Percentiles rank a stretch among this genome's conserved stretches.
phyloP scores from a whole-genome alignment of 2,888 invertebrate species.

The Allacma fusca region DNA sequence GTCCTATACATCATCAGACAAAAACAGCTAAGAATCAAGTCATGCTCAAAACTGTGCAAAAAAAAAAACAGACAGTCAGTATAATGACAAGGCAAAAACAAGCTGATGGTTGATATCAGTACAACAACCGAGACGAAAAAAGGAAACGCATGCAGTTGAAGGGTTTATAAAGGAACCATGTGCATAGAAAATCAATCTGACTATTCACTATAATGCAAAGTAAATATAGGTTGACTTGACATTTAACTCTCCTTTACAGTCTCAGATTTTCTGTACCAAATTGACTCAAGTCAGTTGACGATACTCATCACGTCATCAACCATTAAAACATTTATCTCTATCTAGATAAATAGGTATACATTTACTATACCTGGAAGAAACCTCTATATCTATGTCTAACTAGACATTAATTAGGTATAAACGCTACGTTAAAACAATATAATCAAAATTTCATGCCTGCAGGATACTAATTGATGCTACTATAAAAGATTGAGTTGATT shows the following conservation, averaged over 20 bases:
- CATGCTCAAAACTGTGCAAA: background rate
- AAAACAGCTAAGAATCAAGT: background rate
- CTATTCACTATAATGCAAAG: background rate
- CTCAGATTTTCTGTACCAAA: background rate
- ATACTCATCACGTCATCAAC: background rate
- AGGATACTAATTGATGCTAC: background rate
- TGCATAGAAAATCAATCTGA: constrained; percentile 21
- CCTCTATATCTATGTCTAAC: too few species aligned
- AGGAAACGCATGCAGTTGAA: constrained; percentile 30
- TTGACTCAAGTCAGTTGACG: background rate
- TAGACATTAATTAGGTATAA: background rate
- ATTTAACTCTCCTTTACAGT: constrained; percentile 2
- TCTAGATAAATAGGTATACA: too few species aligned
- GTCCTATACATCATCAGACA: constrained; percentile 2
- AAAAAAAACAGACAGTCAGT: background rate
- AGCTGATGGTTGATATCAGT: background rate
- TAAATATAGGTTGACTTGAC: constrained; percentile 5
- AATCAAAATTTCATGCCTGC: constrained; percentile 16
- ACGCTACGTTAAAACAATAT: background rate
- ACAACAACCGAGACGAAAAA: constrained; percentile 17
- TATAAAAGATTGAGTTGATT: background rate
- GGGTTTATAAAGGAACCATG: background rate
- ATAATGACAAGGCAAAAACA: constrained; percentile 12
- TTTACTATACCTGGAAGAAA: too few species aligned
- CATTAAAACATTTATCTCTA: background rate